Evolutionary conservation across 2,113 vertebrate genomes (phyloP).

Genomic region (Rhabdornis inornatus): DNA sequence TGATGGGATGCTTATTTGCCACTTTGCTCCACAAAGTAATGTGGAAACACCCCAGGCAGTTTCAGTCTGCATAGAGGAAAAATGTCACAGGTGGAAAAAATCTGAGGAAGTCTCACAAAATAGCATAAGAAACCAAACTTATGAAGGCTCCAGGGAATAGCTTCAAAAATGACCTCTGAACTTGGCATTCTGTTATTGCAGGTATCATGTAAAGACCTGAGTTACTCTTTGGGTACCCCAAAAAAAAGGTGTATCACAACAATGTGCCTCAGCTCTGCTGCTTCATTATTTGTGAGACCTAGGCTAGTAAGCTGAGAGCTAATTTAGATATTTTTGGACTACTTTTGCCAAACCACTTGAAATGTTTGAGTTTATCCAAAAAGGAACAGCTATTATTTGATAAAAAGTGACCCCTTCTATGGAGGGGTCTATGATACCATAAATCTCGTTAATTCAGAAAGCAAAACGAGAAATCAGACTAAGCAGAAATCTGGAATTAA

Average conservation of each 20-base stretch:
- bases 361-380: background rate
- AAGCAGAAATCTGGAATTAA: background rate
- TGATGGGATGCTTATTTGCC: background rate
- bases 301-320: background rate
- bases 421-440: background rate
- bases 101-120: background rate
- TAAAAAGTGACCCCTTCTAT: background rate
- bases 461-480: background rate
- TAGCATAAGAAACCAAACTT: background rate
- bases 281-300: background rate
- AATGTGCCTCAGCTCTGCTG: background rate
- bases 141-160: background rate
- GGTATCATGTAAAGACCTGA: background rate
- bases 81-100: background rate
- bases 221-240: background rate
- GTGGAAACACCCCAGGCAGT: background rate
- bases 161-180: background rate
- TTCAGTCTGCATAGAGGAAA: background rate
- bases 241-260: background rate
- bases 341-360: background rate
- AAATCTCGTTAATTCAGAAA: background rate
- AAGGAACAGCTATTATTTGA: background rate
- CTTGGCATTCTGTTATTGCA: background rate
- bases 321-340: background rate
- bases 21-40: background rate